A percentile compares a stretch with the other conserved stretches of the same genome.
Evolutionary conservation across 1,140 invertebrate genomes (phyloP).

Genomic region (Brachionus asplanchnoidis): DNA sequence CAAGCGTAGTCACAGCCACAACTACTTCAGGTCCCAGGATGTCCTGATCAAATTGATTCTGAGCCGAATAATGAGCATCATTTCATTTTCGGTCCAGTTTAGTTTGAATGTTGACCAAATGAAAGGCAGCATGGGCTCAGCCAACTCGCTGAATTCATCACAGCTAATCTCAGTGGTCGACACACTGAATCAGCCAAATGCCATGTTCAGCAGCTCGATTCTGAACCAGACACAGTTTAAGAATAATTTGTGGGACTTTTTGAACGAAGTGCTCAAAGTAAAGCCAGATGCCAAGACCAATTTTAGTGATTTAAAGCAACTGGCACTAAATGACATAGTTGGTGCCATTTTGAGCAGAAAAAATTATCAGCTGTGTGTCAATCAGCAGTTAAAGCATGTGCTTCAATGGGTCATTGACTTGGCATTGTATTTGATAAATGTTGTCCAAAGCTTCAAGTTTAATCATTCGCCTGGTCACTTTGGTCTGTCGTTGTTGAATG

Average conservation of each 20-base stretch:
- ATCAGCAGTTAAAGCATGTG: conserved; percentile 25
- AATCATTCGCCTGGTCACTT: not conserved
- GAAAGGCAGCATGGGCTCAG: not conserved
- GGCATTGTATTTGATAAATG: conserved; percentile 22
- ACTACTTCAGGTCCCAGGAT: not conserved
- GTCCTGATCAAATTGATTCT: not conserved
- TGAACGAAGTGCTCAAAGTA: not conserved
- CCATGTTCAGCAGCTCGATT: not conserved
- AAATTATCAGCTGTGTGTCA: not conserved
- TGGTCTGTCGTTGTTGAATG: not conserved
- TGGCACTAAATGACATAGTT: not conserved
- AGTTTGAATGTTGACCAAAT: not conserved
- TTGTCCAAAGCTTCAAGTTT: not conserved
- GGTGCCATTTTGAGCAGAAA: not conserved
- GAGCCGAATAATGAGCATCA: not conserved
- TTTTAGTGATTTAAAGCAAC: not conserved
- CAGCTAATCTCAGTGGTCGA: not conserved
- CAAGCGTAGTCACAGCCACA: not conserved
- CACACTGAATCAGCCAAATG: not conserved
- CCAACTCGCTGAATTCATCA: not conserved
- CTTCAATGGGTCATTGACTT: conserved; percentile 17
- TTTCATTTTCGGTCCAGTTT: conserved; percentile 7
- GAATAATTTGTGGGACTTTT: not conserved
- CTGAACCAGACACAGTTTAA: not conserved
- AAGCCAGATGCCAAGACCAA: not conserved